phyloP scores from a whole-genome alignment of 37 sponge, comb jelly and placozoan genomes.

The Eunapius fragilis region DNA sequence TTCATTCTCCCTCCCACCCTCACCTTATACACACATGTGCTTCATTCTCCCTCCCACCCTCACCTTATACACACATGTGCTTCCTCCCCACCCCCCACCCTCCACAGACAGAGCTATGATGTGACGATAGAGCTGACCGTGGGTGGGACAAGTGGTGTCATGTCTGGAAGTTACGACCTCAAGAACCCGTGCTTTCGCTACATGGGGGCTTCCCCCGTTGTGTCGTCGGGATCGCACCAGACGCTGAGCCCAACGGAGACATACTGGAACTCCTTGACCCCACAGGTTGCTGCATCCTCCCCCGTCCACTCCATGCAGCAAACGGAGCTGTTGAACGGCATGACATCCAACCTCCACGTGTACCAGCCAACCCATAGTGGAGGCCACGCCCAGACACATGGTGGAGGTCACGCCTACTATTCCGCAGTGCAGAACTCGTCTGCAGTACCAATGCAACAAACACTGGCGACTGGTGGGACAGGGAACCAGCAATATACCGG shows the following conservation, averaged over 20 bases:
- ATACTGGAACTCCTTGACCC: conserved; percentile 9
- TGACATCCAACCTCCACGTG: neutral
- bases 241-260: conserved; percentile 40
- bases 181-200: conserved; percentile 99
- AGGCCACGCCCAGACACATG: neutral
- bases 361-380: neutral
- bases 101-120: conserved; percentile 87
- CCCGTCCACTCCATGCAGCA: neutral
- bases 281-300: neutral
- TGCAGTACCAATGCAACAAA: neutral
- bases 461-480: neutral
- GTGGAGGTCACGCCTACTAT: neutral
- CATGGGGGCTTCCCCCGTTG: conserved; percentile 60
- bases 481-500: neutral
- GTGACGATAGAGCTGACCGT: conserved; percentile 59
- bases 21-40: neutral
- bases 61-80: too few species aligned
- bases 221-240: conserved; percentile 66
- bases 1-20: conserved; percentile 1
- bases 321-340: neutral
- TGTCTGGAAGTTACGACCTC: conserved; percentile 73
- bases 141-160: conserved; percentile 33
- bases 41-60: neutral
- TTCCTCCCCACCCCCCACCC: neutral
- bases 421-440: neutral